A percentile compares a stretch with the other conserved stretches of the same genome.
phyloP scores from a whole-genome alignment of 2,888 invertebrate species.

The Cerastis rubricosa region DNA sequence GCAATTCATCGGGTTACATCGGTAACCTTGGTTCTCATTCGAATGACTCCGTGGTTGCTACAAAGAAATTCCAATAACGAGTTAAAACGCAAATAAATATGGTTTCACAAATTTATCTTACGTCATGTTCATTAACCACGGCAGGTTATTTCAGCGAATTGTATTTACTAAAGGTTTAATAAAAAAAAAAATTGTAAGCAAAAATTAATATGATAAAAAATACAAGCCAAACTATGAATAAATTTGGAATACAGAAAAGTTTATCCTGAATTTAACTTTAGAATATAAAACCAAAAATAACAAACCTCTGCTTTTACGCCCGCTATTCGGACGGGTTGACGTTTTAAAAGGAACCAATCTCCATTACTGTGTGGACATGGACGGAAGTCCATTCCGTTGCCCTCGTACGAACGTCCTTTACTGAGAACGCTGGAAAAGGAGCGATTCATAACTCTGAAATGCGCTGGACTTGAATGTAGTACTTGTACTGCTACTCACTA shows the following conservation, averaged over 20 bases:
- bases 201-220: not conserved
- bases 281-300: constrained; percentile 25
- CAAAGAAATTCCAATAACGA: not conserved
- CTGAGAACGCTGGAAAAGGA: constrained; percentile 15
- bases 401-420: constrained; percentile 26
- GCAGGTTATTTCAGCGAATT: not conserved
- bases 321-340: constrained; percentile 33
- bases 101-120: not conserved
- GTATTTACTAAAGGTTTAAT: too few species aligned
- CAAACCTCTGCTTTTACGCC: constrained; percentile 10
- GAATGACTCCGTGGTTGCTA: not conserved
- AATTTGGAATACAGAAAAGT: not conserved
- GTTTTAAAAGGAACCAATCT: constrained; percentile 64
- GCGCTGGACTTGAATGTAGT: constrained; percentile 10
- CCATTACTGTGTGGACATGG: constrained; percentile 59
- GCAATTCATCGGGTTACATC: too few species aligned
- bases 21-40: too few species aligned
- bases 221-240: not conserved
- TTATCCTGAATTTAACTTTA: not conserved
- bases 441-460: constrained; percentile 39
- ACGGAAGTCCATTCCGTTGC: constrained; percentile 57
- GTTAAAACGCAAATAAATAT: not conserved
- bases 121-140: not conserved
- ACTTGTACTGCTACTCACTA: not conserved
- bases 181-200: not conserved